These are phyloP conservation scores for Etheostoma perlongum DNA, from an alignment of 2,797 vertebrate genomes.

Conservation along the genomic window DNA sequence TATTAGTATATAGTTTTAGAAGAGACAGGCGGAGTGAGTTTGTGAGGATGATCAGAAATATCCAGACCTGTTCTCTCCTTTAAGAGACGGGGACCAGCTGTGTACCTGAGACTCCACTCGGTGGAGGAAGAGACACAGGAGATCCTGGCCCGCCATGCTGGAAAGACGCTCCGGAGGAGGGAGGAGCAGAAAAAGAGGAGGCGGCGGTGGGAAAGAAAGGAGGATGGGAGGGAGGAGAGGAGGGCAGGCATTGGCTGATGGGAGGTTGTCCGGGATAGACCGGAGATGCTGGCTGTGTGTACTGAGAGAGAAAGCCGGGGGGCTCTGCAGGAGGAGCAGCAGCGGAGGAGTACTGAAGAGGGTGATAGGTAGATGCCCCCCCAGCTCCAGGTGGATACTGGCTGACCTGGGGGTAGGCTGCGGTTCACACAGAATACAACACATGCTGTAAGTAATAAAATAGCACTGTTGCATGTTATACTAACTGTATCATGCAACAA, in stretches of 20 bases:
- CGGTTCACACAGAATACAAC: slow-evolving; percentile 76
- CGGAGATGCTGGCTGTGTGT: slow-evolving; percentile 80
- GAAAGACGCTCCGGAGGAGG: slow-evolving; percentile 88
- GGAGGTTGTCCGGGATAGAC: slow-evolving; percentile 75
- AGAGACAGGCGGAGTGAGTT: no score
- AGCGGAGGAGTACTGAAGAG: slow-evolving; percentile 85
- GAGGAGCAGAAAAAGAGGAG: slow-evolving; percentile 77
- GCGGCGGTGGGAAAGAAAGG: slow-evolving; percentile 73
- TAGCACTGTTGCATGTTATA: neutral
- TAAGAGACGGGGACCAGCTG: slow-evolving; percentile 63
- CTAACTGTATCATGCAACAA: slow-evolving; percentile 42
- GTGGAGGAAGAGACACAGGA: slow-evolving; percentile 87
- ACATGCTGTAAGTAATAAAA: slow-evolving; percentile 71
- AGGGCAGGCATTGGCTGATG: slow-evolving; percentile 78
- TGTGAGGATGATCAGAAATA: no score
- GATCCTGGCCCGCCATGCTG: slow-evolving; percentile 95
- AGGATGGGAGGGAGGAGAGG: slow-evolving; percentile 64
- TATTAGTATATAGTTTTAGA: no score
- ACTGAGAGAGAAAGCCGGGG: slow-evolving; percentile 84
- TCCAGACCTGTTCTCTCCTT: no score
- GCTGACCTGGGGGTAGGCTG: slow-evolving; percentile 90
- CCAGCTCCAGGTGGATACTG: slow-evolving; percentile 90
- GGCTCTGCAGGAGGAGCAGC: slow-evolving; percentile 80
- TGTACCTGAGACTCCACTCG: slow-evolving; percentile 94
- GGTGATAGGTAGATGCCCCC: slow-evolving; percentile 89